Percentiles rank a stretch among this genome's conserved stretches.
phyloP scores from a whole-genome alignment of 1,140 invertebrate species.

The Tribolium madens region DNA sequence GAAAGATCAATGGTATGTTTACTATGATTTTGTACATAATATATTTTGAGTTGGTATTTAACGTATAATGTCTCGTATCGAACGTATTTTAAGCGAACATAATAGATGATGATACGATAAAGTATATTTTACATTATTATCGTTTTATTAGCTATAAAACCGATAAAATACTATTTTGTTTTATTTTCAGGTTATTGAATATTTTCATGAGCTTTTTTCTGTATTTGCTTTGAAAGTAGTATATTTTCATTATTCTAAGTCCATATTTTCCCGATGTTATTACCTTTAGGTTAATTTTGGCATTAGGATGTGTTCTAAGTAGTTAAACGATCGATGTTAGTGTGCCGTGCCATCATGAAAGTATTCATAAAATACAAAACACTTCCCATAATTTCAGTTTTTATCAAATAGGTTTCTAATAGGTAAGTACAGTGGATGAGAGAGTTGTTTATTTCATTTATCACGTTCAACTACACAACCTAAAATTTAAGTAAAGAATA shows the following conservation, averaged over 20 bases:
- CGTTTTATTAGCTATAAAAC: too few relatives aligned
- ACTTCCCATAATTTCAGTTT: conserved; percentile 9
- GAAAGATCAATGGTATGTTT: too few relatives aligned
- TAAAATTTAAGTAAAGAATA: conserved; percentile 1
- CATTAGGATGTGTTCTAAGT: background rate
- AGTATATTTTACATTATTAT: too few relatives aligned
- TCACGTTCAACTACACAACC: background rate
- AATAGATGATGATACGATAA: too few relatives aligned
- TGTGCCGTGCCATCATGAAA: conserved; percentile 9
- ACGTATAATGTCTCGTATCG: too few relatives aligned
- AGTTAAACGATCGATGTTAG: conserved; percentile 8
- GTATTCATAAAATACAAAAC: conserved; percentile 2
- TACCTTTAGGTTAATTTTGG: background rate
- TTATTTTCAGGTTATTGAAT: too few relatives aligned
- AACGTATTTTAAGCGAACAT: too few relatives aligned
- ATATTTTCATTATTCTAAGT: too few relatives aligned
- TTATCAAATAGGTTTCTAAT: background rate
- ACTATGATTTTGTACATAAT: too few relatives aligned
- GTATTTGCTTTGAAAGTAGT: background rate
- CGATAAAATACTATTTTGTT: too few relatives aligned
- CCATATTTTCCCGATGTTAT: background rate
- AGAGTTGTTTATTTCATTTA: background rate
- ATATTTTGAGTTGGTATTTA: too few relatives aligned
- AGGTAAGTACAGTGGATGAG: background rate
- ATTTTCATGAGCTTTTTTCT: background rate